A percentile compares a stretch with the other conserved stretches of the same genome.
Conservation (phyloP, 2,888 invertebrate genomes). For the Acronicta aceris region DNA sequence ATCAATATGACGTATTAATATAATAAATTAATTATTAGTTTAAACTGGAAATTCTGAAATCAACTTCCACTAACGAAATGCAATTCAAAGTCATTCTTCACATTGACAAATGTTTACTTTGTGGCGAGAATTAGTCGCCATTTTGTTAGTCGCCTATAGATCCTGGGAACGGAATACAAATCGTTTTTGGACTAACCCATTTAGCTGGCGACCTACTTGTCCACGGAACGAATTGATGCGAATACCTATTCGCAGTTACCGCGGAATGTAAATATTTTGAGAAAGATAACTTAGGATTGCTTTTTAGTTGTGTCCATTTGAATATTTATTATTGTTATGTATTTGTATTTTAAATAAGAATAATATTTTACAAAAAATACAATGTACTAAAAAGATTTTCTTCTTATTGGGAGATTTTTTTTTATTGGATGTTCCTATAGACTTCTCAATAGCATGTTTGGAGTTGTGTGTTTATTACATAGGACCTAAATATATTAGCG, state of each 20-base stretch:
- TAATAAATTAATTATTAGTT: no score
- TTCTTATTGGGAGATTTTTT: no score
- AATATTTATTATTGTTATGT: not conserved
- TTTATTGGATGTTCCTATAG: no score
- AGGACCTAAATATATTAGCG: no score
- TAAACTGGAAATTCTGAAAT: not conserved
- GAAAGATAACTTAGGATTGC: slow-evolving; percentile 1
- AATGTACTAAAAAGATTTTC: no score
- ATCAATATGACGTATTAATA: not conserved
- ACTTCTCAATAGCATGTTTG: no score
- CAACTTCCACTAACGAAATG: not conserved
- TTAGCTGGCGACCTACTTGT: slow-evolving; percentile 26
- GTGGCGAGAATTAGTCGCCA: slow-evolving; percentile 18
- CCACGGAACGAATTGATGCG: slow-evolving; percentile 9
- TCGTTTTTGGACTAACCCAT: slow-evolving; percentile 47
- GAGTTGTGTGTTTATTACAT: no score
- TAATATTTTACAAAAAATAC: no score
- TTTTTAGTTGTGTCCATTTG: slow-evolving; percentile 1
- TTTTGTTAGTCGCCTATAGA: slow-evolving; percentile 27
- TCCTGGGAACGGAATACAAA: slow-evolving; percentile 40
- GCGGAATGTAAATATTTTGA: slow-evolving; percentile 16
- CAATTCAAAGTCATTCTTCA: slow-evolving; percentile 35
- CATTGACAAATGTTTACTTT: slow-evolving; percentile 34
- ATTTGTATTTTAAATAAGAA: no score
- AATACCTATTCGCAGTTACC: slow-evolving; percentile 21